A percentile compares a stretch with the other conserved stretches of the same genome.
Evolutionary conservation across 2,888 invertebrate species (phyloP).

Genomic region (Yponomeuta malinellus): DNA sequence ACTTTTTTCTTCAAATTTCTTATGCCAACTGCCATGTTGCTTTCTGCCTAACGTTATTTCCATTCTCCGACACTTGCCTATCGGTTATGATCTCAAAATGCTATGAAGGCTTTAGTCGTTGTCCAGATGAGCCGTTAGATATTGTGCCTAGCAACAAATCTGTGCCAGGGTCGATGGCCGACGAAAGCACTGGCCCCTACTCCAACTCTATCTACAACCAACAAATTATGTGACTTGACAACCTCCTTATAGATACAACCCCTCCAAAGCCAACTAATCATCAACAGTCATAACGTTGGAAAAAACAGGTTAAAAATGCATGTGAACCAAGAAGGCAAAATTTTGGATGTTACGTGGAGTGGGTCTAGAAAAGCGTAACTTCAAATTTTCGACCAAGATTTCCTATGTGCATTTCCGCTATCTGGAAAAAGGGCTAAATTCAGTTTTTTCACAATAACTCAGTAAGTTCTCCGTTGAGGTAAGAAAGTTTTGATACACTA

Average conservation of each 20-base stretch:
- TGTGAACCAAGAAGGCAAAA: too few relatives aligned
- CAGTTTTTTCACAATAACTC: too few relatives aligned
- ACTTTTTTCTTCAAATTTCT: not conserved
- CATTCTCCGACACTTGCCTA: not conserved
- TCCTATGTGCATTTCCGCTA: too few relatives aligned
- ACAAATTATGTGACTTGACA: not conserved
- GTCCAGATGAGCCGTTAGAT: constrained; percentile 46
- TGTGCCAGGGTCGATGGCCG: constrained; percentile 61
- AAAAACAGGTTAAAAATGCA: too few relatives aligned
- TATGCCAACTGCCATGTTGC: not conserved
- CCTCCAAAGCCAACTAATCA: too few relatives aligned
- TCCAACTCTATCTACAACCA: not conserved
- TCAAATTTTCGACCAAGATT: too few relatives aligned
- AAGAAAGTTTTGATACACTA: too few relatives aligned
- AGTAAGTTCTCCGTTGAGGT: too few relatives aligned
- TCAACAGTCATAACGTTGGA: too few relatives aligned
- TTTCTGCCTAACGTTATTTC: not conserved
- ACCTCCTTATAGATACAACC: not conserved
- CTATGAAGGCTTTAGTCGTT: not conserved
- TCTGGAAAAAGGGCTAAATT: too few relatives aligned
- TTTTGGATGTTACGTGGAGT: too few relatives aligned
- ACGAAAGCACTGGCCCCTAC: constrained; percentile 44
- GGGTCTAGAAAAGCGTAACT: too few relatives aligned
- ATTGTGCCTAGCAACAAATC: constrained; percentile 53
- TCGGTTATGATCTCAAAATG: not conserved